Base-by-base conservation (phyloP, 2,113 vertebrate species). In the Jaculus jaculus region DNA sequence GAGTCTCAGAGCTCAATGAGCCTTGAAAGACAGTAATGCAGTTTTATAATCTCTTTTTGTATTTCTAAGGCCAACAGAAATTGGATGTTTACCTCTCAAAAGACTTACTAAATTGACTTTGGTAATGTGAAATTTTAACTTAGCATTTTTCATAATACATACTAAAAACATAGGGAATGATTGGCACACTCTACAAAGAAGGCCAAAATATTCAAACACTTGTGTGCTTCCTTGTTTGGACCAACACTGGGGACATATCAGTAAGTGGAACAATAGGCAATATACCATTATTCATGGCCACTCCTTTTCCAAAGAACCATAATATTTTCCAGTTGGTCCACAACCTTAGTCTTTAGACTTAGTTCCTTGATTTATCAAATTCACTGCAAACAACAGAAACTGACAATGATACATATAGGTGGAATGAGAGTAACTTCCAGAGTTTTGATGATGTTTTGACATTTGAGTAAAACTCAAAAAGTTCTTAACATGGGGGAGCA, bases 401-500 rank as follows among this genome's bases (percentile, higher is more conserved):
- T 28, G 28, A 15, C 60, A 66, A 28, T 60, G 21, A 18, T 16
- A 39, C 11, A 18, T n/a, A 28, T 20, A 73, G 6, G 17, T 54
- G 20, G 16, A n/a, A 34, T 66, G 39, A 83, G 10, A 20, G 30
- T 28, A 65, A 60, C n/a, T 51, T 65, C 63, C 42, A 51, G 24
- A 15, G 82, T 42, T 42, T n/a, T 65, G 66, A 79, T 0, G 37
- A 8, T 21, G 20, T 39, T 84, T 60, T 69, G 68, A 93, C 93
- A 95, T 72, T 65, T 73, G 75, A 93, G n/a, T 78, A 82, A 90
- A 95, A 51, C 20, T 47, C 37, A 71, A 32, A 37, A 42, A 72
- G 15, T 69, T 7, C 39, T 32, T 86, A 84, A 32, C 34, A 0
- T 68, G 39, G 92, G 73, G 58, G 39, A 47, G 39, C 63, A 65